Conservation (phyloP, 2,797 vertebrate genomes). For the Mus spretus region DNA sequence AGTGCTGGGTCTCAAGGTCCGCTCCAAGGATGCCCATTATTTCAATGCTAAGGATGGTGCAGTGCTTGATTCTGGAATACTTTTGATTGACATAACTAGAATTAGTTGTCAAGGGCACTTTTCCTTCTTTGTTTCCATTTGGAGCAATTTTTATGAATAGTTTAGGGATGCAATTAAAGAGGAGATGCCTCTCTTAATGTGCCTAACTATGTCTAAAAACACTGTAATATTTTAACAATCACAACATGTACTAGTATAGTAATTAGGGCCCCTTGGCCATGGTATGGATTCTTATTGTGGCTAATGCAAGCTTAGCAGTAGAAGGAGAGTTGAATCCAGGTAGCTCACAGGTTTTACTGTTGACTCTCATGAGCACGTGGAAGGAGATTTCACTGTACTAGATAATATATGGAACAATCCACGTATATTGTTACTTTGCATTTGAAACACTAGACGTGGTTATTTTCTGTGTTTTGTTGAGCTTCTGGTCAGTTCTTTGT, state of each 20-base stretch:
- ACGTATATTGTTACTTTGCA: background rate
- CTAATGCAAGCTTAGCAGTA: background rate
- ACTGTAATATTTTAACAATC: conserved; percentile 63
- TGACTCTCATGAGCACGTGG: background rate
- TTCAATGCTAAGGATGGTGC: background rate
- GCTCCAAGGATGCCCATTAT: conserved; percentile 14
- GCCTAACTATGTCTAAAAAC: conserved; percentile 59
- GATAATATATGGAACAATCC: background rate
- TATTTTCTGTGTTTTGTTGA: background rate
- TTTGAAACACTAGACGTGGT: background rate
- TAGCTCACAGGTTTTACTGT: background rate
- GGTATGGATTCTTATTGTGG: background rate
- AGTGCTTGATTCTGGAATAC: conserved; percentile 48
- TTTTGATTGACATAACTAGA: conserved; percentile 66
- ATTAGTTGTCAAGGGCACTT: conserved; percentile 44
- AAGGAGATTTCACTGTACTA: background rate
- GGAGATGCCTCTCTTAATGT: conserved; percentile 49
- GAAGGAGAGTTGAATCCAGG: background rate
- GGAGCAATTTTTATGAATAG: conserved; percentile 55
- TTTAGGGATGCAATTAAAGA: conserved; percentile 42
- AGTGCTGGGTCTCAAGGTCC: background rate
- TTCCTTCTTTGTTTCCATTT: conserved; percentile 54
- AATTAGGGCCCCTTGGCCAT: background rate
- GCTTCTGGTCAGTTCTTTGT: background rate
- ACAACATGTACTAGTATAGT: conserved; percentile 41